phyloP scores from a whole-genome alignment of 1,140 invertebrate genomes.

The Trichomalopsis sarcophagae region DNA sequence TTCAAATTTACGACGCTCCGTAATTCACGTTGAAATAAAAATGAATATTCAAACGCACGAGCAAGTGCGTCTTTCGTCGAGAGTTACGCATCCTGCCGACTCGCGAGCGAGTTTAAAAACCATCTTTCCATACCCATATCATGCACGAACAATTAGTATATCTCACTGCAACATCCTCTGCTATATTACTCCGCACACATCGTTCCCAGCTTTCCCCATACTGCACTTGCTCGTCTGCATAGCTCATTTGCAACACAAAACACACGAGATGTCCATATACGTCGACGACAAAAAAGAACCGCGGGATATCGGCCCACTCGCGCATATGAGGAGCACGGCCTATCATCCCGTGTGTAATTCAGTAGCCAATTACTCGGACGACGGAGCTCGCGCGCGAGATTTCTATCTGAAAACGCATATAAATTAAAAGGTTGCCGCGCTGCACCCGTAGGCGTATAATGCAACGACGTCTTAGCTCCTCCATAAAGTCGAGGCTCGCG shows the following conservation, averaged over 20 bases:
- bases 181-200: not conserved
- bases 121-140: too few species aligned
- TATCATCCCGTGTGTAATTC: slow-evolving; percentile 47
- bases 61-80: too few species aligned
- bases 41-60: too few species aligned
- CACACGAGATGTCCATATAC: not conserved
- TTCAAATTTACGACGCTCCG: too few species aligned
- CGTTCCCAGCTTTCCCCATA: not conserved
- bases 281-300: not conserved
- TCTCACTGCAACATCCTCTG: not conserved
- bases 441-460: slow-evolving; percentile 5
- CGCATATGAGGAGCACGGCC: not conserved
- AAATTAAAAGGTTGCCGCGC: not conserved
- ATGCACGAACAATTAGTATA: not conserved
- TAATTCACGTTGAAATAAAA: too few species aligned
- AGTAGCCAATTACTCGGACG: slow-evolving; percentile 54
- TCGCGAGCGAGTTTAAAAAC: too few species aligned
- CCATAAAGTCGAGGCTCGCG: slow-evolving; percentile 13
- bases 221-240: not conserved
- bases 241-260: not conserved
- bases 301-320: not conserved
- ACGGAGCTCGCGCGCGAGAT: slow-evolving; percentile 29
- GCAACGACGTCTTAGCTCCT: not conserved
- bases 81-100: too few species aligned
- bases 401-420: slow-evolving; percentile 45